phyloP scores from a whole-genome alignment of 2,113 vertebrate species.

The Dinomys branickii region DNA sequence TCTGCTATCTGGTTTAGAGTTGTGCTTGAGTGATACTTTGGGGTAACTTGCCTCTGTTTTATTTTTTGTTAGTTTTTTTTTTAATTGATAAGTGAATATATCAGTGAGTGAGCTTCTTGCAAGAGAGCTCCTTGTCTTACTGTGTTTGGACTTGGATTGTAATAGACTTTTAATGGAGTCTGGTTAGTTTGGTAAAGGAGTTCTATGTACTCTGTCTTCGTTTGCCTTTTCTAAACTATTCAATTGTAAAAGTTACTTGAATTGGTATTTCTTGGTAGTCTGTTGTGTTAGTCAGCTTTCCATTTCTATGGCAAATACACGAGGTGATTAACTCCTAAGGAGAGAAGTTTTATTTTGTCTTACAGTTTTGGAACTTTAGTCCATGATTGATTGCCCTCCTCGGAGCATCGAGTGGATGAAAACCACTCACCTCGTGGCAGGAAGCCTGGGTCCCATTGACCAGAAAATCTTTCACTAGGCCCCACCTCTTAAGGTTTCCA shows the following conservation, averaged over 20 bases:
- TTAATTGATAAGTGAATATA: background rate
- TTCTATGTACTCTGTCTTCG: background rate
- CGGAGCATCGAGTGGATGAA: background rate
- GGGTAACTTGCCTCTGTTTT: background rate
- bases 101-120: background rate
- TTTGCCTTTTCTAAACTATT: constrained; percentile 50
- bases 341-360: background rate
- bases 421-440: background rate
- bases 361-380: background rate
- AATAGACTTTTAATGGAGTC: background rate
- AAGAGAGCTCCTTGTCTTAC: background rate
- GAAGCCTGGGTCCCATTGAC: background rate
- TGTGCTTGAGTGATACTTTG: constrained; percentile 2
- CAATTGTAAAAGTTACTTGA: constrained; percentile 23
- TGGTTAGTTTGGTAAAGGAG: constrained; percentile 27
- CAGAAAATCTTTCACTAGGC: background rate
- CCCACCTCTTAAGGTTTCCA: background rate
- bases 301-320: background rate
- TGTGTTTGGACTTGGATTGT: constrained; percentile 38
- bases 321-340: background rate
- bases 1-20: background rate
- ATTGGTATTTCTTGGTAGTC: constrained; percentile 38
- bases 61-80: background rate
- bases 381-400: background rate
- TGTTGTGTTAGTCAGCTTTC: background rate